Evolutionary conservation across 30 jellyfish, hydroid and myxozoan species (phyloP).

Genomic region (Catostylus mosaicus): DNA sequence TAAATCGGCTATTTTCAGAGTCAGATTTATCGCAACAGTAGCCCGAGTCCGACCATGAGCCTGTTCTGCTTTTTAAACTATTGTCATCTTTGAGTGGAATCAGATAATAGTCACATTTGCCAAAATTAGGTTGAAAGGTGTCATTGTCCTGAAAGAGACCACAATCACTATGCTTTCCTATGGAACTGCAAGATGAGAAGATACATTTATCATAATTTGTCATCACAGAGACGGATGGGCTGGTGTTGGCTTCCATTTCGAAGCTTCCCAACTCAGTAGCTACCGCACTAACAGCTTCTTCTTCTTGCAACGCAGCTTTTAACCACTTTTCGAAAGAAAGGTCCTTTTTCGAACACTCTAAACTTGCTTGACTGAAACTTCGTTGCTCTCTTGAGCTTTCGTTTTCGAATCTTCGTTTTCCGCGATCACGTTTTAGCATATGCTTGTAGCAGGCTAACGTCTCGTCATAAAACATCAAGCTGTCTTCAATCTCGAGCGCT

Average conservation of each 20-base stretch:
- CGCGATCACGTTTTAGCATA: slow-evolving; percentile 24
- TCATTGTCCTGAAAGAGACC: background rate
- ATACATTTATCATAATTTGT: background rate
- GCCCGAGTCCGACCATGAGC: slow-evolving; percentile 74
- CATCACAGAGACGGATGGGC: slow-evolving; percentile 4
- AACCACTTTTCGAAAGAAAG: slow-evolving; percentile 28
- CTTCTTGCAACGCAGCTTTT: background rate
- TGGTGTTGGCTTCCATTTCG: background rate
- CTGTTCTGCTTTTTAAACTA: slow-evolving; percentile 32
- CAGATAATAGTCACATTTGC: background rate
- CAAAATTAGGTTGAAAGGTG: background rate
- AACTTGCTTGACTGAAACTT: no score
- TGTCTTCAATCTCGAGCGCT: slow-evolving; percentile 39
- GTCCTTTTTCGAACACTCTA: background rate
- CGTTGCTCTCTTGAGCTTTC: no score
- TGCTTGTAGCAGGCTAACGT: slow-evolving; percentile 4
- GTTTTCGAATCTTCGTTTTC: no score
- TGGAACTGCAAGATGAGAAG: background rate
- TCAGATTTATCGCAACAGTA: slow-evolving; percentile 60
- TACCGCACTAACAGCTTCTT: background rate
- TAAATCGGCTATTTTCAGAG: slow-evolving; percentile 59
- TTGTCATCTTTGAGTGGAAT: background rate
- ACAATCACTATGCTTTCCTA: background rate
- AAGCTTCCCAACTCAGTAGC: background rate
- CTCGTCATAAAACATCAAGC: slow-evolving; percentile 43